phyloP scores from a whole-genome alignment of 2,888 invertebrate genomes.

The Leptinotarsa peninsularis region DNA sequence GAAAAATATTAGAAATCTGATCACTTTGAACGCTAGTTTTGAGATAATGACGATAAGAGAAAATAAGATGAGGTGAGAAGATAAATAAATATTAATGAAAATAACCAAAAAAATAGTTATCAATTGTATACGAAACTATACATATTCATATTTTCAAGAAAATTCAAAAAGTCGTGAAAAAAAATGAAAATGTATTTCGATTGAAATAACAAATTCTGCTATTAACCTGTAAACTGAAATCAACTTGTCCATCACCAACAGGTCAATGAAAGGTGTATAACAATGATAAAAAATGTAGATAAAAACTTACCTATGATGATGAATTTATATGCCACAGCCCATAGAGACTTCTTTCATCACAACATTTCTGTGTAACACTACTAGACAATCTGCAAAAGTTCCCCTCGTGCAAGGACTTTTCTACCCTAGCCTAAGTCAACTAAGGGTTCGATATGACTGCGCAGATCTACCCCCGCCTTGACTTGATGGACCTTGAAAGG shows the following conservation, averaged over 20 bases:
- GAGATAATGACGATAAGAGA: too few relatives aligned
- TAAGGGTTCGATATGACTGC: slow-evolving; percentile 50
- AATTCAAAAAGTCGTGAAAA: too few relatives aligned
- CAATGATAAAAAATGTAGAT: neutral
- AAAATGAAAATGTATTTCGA: too few relatives aligned
- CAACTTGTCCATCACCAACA: neutral
- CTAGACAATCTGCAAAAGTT: slow-evolving; percentile 43
- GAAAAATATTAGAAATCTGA: too few relatives aligned
- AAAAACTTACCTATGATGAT: slow-evolving; percentile 35
- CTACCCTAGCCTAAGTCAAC: slow-evolving; percentile 52
- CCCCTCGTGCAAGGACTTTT: slow-evolving; percentile 40
- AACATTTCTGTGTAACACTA: slow-evolving; percentile 41
- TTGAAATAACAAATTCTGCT: neutral
- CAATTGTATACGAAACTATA: too few relatives aligned
- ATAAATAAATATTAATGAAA: too few relatives aligned
- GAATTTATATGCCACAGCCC: slow-evolving; percentile 31
- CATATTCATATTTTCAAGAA: too few relatives aligned
- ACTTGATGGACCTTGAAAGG: slow-evolving; percentile 41
- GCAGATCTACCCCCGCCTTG: slow-evolving; percentile 44
- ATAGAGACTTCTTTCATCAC: slow-evolving; percentile 30
- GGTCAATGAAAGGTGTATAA: neutral
- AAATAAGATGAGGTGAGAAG: too few relatives aligned
- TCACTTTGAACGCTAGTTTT: too few relatives aligned
- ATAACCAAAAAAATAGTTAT: too few relatives aligned
- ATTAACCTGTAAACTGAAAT: neutral